These are phyloP conservation scores for Cirrhinus mrigala DNA, from an alignment of 2,797 vertebrate genomes.

Conservation along the genomic window DNA sequence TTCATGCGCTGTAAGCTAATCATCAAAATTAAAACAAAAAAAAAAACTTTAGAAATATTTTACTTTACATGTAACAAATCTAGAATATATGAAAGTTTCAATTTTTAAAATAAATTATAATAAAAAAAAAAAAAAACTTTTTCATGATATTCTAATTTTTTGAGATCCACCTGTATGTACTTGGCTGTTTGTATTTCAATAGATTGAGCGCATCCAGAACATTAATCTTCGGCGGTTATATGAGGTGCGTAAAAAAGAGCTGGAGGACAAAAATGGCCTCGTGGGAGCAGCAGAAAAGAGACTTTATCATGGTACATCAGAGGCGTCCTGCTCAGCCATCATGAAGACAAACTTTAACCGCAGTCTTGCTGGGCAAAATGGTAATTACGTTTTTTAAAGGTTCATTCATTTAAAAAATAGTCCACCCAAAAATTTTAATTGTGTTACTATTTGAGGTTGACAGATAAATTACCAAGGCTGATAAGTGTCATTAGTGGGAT, in stretches of 20 bases:
- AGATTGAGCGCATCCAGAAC: slow-evolving; percentile 77
- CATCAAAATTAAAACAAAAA: too few species aligned
- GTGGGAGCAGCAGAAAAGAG: slow-evolving; percentile 60
- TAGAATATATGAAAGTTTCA: too few species aligned
- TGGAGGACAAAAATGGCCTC: slow-evolving; percentile 64
- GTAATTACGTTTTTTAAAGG: slow-evolving; percentile 51
- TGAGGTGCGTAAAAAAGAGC: slow-evolving; percentile 62
- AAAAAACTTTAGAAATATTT: too few species aligned
- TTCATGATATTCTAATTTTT: too few species aligned
- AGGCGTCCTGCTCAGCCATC: slow-evolving; percentile 65
- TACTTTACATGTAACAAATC: too few species aligned
- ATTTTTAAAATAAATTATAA: not conserved
- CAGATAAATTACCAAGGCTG: too few species aligned
- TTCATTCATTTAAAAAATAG: not conserved
- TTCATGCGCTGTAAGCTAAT: too few species aligned
- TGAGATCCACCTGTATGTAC: too few species aligned
- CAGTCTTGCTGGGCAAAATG: slow-evolving; percentile 73
- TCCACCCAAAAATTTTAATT: not conserved
- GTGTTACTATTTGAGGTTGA: too few species aligned
- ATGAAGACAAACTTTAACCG: slow-evolving; percentile 72
- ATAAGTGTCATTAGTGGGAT: too few species aligned
- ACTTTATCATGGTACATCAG: slow-evolving; percentile 74
- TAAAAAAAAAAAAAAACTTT: too few species aligned
- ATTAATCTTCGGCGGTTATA: slow-evolving; percentile 68
- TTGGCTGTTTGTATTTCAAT: not conserved